Conservation (phyloP, 1,140 invertebrate species). For the Drosophila ananassae region DNA sequence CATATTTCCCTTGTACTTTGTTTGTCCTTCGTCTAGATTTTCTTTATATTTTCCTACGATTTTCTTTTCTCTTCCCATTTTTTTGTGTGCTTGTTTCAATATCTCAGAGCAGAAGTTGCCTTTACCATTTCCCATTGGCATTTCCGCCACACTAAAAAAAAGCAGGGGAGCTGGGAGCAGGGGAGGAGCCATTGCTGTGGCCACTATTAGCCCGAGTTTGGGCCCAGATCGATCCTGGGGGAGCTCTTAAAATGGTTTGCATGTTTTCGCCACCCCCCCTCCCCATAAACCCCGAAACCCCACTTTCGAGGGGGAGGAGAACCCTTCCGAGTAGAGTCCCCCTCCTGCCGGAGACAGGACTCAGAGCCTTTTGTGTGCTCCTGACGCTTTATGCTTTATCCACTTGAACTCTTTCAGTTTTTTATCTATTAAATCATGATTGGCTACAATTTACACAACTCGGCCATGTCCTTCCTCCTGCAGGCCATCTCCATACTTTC, state of each 20-base stretch:
- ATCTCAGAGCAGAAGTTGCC: conserved; percentile 42
- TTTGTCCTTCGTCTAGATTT: conserved; percentile 14
- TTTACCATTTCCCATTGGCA: conserved; percentile 41
- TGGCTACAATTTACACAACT: conserved; percentile 80
- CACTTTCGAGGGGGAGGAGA: neutral
- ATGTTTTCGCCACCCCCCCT: conserved; percentile 6
- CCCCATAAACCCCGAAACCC: neutral
- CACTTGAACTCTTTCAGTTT: conserved; percentile 79
- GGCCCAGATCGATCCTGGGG: conserved; percentile 72
- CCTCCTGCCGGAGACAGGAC: neutral
- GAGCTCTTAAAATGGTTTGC: conserved; percentile 70
- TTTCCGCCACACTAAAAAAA: neutral
- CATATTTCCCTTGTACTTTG: conserved; percentile 14
- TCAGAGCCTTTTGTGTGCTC: conserved; percentile 39
- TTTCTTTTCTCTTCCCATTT: neutral
- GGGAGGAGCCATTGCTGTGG: conserved; percentile 29
- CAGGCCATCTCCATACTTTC: neutral
- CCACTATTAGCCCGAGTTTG: conserved; percentile 69
- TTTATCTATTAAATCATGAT: conserved; percentile 82
- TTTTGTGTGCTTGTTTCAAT: conserved; percentile 42
- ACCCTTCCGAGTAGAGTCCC: too few relatives aligned
- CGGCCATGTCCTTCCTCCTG: conserved; percentile 29
- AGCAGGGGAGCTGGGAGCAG: too few relatives aligned
- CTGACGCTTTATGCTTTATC: conserved; percentile 79
- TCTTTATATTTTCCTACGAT: neutral